Base-by-base conservation (phyloP, 2,113 vertebrate species). In the Atlantisia rogersi region DNA sequence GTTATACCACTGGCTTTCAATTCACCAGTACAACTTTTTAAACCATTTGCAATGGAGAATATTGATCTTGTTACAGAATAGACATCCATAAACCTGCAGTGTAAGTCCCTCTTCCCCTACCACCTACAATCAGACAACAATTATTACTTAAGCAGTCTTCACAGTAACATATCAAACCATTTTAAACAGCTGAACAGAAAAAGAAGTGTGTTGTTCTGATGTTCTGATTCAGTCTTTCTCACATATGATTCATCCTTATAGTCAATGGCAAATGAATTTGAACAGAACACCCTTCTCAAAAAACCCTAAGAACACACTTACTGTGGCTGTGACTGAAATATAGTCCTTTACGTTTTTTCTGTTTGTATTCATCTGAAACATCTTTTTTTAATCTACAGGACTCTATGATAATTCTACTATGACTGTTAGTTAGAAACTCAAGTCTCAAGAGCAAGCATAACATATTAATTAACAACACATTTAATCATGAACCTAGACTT, bases 1-100 rank as follows among this genome's bases (percentile, higher is more conserved):
- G 93, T 71, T 92, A 97, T 90, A 96, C 86, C 82, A 67, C 81
- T 50, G 67, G 56, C 83, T 97, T 92, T 94, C 94, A 94, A 94
- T 70, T 88, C 77, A 92, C 94, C 81, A 94, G 56, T 82, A 93
- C 53, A 92, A 96, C 81, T 95, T 97, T 96, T 91, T 68, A 97
- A 97, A 90, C 44, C 62, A 80, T 46, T 78, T 91, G 90, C 56
- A 95, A 39, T 5, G 77, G 71, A 62, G 42, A 90, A 77, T 86
- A 95, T 48, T 60, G 58, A 94, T 65, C 53, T 63, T 86, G n/a
- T 62, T 92, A 91, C 1, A 92, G 67, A 91, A 96, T 20, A 67
- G 75, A 88, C 52, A 96, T 63, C 59, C 63, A 70, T 50, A 90
- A 84, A 64, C 14, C 18, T 14, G 70, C 8, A 83, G 76, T 26